These are phyloP conservation scores for Chelidonichthys spinosus DNA, from an alignment of 2,797 vertebrate genomes.

Conservation along the genomic window DNA sequence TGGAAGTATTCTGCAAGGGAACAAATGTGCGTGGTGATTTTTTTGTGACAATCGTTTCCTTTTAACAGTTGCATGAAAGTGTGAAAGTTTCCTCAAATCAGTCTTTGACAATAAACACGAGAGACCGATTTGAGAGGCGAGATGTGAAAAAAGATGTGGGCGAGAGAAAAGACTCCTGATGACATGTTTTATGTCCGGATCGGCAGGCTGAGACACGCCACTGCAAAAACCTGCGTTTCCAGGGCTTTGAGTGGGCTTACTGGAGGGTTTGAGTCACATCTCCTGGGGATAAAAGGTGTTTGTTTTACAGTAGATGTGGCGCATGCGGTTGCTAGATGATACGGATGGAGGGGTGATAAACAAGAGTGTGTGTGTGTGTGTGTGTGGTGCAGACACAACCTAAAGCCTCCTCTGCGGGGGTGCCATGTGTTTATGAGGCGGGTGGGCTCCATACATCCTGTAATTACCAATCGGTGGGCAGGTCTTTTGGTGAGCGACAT, in stretches of 20 bases:
- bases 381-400: conserved; percentile 6
- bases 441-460: conserved; percentile 58
- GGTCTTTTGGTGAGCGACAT: conserved; percentile 36
- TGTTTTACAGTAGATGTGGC: conserved; percentile 73
- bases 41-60: background rate
- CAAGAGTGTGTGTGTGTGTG: conserved; percentile 12
- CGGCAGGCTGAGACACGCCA: conserved; percentile 63
- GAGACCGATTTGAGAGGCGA: background rate
- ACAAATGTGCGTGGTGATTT: conserved; percentile 1
- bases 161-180: no score
- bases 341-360: conserved; percentile 22
- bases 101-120: background rate
- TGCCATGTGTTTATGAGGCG: conserved; percentile 36
- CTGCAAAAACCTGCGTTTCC: conserved; percentile 64
- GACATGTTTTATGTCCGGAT: conserved; percentile 31
- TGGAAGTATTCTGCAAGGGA: conserved; percentile 8
- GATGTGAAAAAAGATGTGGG: background rate
- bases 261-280: conserved; percentile 64
- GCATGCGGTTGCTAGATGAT: conserved; percentile 55
- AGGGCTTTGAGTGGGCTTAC: conserved; percentile 65
- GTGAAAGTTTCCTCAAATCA: background rate
- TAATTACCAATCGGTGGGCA: conserved; percentile 57
- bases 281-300: conserved; percentile 70
- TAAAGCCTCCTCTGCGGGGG: conserved; percentile 32
- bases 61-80: background rate